Base-by-base conservation (phyloP, 2,888 invertebrate species). In the Campoplex nolae region DNA sequence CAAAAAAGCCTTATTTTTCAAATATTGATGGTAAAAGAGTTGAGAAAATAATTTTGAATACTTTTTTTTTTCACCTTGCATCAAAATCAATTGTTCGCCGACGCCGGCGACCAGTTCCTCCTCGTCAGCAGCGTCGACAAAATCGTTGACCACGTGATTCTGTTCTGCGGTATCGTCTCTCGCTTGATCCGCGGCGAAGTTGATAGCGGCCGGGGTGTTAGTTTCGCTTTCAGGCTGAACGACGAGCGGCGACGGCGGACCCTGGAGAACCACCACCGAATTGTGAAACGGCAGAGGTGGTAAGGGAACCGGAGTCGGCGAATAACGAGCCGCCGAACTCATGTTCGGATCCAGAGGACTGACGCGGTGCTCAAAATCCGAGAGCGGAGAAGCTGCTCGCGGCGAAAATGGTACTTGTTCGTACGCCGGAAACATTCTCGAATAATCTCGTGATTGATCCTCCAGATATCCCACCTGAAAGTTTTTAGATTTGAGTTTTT, bases 321-420 rank as follows among this genome's bases (percentile, higher is more conserved):
- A 96, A 91, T 97, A 97, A 91, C 96, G 95, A 65, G 95, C 95
- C 32, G 95, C 95, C 51, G 95, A 96, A 92, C 95, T 95, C 95
- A 96, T 95, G 91, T 95, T 96, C 13, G 94, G 94, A 84, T 94
- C 94, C 79, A 94, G 90, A 3, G 94, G 94, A 89, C 94, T 94
- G 45, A 94, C 94, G 9, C 93, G 92, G 86, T 94, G 93, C 82
- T 94, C 94, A 79, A 94, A 94, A 54, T 94, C 94, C 0, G 93
- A 94, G 16, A 94, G 90, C 16, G 94, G 94, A 23, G 94, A 94
- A 4, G 92, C 88, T 4, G 94, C 90, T 82, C 93, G 89, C 0
- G 94, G 92, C 6, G 93, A 93, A 82, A 94, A 94, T 1, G 94
- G 91, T 54, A 93, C 93, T 79, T 93, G 94, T 56, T 94, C 94